These are phyloP conservation scores for Trichogramma dendrolimi DNA, from an alignment of 2,888 invertebrate genomes.

Conservation along the genomic window DNA sequence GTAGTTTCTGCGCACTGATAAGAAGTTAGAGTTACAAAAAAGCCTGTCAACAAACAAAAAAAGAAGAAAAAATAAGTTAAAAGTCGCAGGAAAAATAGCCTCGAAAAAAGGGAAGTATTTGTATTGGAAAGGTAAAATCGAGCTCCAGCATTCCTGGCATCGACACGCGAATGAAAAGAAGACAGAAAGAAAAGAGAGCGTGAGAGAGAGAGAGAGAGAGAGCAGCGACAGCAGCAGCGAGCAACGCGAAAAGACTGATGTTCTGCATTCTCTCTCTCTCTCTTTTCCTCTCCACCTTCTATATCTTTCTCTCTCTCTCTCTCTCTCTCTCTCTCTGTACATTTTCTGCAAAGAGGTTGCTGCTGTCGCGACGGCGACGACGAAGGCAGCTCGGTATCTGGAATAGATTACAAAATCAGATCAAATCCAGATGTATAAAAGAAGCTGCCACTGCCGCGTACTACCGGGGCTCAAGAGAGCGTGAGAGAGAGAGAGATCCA, in stretches of 20 bases:
- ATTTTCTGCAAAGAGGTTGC: constrained; percentile 10
- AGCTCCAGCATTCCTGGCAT: constrained; percentile 33
- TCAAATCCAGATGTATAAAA: constrained; percentile 32
- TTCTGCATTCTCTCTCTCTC: constrained; percentile 11
- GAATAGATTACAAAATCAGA: constrained; percentile 46
- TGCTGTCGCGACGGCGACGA: constrained; percentile 10
- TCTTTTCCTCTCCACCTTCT: neutral
- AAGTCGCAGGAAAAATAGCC: constrained; percentile 22
- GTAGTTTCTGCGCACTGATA: no score
- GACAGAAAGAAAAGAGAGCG: constrained; percentile 6
- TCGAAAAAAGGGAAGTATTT: constrained; percentile 30
- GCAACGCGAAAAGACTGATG: constrained; percentile 17
- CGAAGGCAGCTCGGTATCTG: constrained; percentile 33
- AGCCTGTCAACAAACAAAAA: neutral
- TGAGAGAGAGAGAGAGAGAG: constrained; percentile 4
- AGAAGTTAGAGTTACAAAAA: no score
- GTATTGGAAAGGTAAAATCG: constrained; percentile 36
- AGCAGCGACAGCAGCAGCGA: constrained; percentile 5
- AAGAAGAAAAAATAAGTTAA: constrained; percentile 1
- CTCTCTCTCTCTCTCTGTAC: constrained; percentile 1
- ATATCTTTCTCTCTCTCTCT: constrained; percentile 1
- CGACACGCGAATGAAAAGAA: constrained; percentile 28
- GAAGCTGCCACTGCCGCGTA: no score
- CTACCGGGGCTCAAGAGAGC: neutral
- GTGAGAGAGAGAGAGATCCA: neutral